Conservation (phyloP, 2,797 vertebrate genomes). For the Sebastes kiyomatsui region DNA sequence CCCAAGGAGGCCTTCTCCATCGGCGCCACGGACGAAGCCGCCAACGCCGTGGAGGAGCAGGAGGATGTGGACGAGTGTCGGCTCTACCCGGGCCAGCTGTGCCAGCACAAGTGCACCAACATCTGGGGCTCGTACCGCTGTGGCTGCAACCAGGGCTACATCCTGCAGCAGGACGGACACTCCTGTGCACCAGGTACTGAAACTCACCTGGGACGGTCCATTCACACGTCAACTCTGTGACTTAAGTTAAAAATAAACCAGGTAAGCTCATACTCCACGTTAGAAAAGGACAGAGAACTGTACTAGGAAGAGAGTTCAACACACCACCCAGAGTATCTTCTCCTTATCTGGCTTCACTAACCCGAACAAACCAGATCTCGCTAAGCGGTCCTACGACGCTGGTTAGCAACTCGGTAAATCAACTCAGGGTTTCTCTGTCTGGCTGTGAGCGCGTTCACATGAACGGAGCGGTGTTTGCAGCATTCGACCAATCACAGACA, state of each 20-base stretch:
- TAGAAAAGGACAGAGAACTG: background rate
- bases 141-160: slow-evolving; percentile 86
- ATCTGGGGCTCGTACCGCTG: slow-evolving; percentile 89
- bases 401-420: too few relatives aligned
- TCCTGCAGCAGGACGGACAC: slow-evolving; percentile 85
- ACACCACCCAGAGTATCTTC: too few relatives aligned
- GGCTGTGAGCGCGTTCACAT: too few relatives aligned
- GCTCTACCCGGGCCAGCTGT: slow-evolving; percentile 82
- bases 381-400: too few relatives aligned
- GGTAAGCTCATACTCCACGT: background rate
- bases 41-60: slow-evolving; percentile 85
- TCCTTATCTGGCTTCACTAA: too few relatives aligned
- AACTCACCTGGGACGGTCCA: background rate
- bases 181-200: slow-evolving; percentile 85
- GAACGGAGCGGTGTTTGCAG: too few relatives aligned
- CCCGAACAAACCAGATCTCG: too few relatives aligned
- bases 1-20: slow-evolving; percentile 87
- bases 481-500: too few relatives aligned
- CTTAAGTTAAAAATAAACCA: background rate
- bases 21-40: slow-evolving; percentile 79
- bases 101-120: slow-evolving; percentile 85
- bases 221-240: background rate
- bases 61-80: slow-evolving; percentile 88
- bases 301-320: too few relatives aligned
- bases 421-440: too few relatives aligned